Evolutionary conservation across 2,113 vertebrate genomes (phyloP), one percentile per base, ranked within the genome.

Genomic region (Cebidichthys violaceus): DNA sequence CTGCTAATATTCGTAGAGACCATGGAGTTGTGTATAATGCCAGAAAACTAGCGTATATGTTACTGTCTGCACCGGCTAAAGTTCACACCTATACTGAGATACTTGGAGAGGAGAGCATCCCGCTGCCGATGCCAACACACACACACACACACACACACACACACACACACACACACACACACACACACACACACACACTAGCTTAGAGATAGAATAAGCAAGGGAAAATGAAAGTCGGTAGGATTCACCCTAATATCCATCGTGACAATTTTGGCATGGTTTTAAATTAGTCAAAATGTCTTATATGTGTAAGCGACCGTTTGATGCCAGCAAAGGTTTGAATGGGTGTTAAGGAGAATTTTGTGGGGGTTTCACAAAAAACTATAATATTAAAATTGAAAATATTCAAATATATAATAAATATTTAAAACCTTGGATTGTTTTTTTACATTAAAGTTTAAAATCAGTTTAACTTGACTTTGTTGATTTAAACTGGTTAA

Each of bases 1-100:
- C 24, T 35, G 66, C 65, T 68, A 52, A 37, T 73, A 77, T 86
- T 84, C 77, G 14, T 62, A 72, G 41, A 79, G 75, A 80, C 72
- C 68, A 52, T 31, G 8, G 35, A 76, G 29, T 27, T 74, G 55
- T 60, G 24, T 15, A 33, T 33, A 47, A 39, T 1, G 27, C 9
- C 29, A 6, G 55, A 59, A 5, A 77, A 39, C 29, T 31, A 50
- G 6, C 65, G 8, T 47, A 7, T 61, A 33, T 27, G 29, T 52
- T n/a, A 31, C 4, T 64, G 45, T 52, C 3, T 9, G 74, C 64
- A 65, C 45, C 33, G 20, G 27, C 41, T 60, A 10, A 75, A 81
- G 47, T 81, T 85, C 47, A 74, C 43, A 75, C 50, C 43, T 54
- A 69, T 54, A 69, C 39, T 50, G 71, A 84, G 64, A 65, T 15